phyloP scores from a whole-genome alignment of 2,888 invertebrate genomes.

The Gandaritis pyraliata region DNA sequence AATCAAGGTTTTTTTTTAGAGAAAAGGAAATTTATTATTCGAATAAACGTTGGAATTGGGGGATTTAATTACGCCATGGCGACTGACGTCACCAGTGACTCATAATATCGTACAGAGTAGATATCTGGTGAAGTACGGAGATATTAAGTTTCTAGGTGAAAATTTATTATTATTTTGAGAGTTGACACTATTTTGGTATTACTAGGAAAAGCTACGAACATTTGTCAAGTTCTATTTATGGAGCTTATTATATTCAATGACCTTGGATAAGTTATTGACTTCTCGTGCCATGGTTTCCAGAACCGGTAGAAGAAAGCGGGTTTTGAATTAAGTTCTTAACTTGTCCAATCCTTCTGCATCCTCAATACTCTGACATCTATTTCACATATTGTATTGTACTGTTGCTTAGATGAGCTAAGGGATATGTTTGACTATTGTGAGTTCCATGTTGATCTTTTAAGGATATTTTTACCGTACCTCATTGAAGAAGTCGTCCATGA shows the following conservation, averaged over 20 bases:
- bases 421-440: not conserved
- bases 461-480: conserved; percentile 87
- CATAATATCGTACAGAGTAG: conserved; percentile 7
- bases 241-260: conserved; percentile 9
- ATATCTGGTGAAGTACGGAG: not conserved
- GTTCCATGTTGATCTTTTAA: not conserved
- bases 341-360: conserved; percentile 22
- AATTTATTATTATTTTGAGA: not conserved
- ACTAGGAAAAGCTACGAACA: not conserved
- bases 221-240: not conserved
- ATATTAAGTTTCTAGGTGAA: conserved; percentile 7
- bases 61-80: conserved; percentile 28
- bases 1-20: conserved; percentile 15
- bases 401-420: too few species aligned
- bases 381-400: not conserved
- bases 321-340: conserved; percentile 27
- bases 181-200: not conserved
- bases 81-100: conserved; percentile 32
- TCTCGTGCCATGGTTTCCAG: conserved; percentile 21
- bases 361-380: conserved; percentile 10
- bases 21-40: not conserved
- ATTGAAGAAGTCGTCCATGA: conserved; percentile 99
- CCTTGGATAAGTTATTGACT: conserved; percentile 20
- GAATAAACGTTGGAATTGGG: conserved; percentile 1
- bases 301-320: conserved; percentile 16